A percentile compares a stretch with the other conserved stretches of the same genome.
Evolutionary conservation across 2,113 vertebrate species (phyloP).

Genomic region (Xenopus tropicalis): UCB_Xtro_10.0 CM004444.2:82189001-82189500

Average conservation of each 20-base stretch:
- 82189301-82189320: conserved; percentile 96
- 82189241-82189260: conserved; percentile 93
- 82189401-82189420: conserved; percentile 79
- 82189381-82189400: conserved; percentile 91
- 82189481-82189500: conserved; percentile 56
- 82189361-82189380: conserved; percentile 88
- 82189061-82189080: conserved; percentile 95
- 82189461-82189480: conserved; percentile 69
- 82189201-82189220: background rate
- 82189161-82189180: conserved; percentile 9
- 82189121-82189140: conserved; percentile 83
- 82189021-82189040: conserved; percentile 82
- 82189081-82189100: conserved; percentile 89
- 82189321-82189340: conserved; percentile 95
- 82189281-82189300: conserved; percentile 94
- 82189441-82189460: conserved; percentile 88
- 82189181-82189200: background rate
- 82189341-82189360: conserved; percentile 88
- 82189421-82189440: conserved; percentile 85
- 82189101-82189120: conserved; percentile 84
- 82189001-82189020: conserved; percentile 37
- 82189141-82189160: conserved; percentile 74
- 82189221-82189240: conserved; percentile 67
- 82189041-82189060: conserved; percentile 97
- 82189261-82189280: conserved; percentile 94